A percentile compares a stretch with the other conserved stretches of the same genome.
These are phyloP conservation scores for Bambusicola thoracicus DNA, from an alignment of 2,113 vertebrate genomes.

Conservation along the genomic window DNA sequence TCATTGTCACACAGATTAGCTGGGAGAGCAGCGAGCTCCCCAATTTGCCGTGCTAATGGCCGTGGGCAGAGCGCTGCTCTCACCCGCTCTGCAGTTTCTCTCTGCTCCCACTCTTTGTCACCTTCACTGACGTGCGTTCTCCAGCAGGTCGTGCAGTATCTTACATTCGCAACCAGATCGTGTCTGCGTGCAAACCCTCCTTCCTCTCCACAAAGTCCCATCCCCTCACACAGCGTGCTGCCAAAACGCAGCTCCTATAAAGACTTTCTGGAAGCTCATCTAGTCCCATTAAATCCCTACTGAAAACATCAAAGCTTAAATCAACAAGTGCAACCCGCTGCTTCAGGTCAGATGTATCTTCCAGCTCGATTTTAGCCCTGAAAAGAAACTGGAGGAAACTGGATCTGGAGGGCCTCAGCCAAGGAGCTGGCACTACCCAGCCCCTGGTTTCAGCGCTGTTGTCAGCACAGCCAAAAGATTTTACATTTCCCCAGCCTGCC, in stretches of 20 bases:
- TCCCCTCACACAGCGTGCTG: neutral
- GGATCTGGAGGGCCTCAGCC: neutral
- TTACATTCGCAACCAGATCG: neutral
- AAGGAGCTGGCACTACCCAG: neutral
- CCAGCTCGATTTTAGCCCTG: neutral
- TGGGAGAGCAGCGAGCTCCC: neutral
- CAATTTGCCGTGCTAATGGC: neutral
- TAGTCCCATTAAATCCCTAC: neutral
- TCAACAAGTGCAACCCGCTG: neutral
- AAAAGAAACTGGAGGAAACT: neutral
- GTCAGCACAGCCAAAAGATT: neutral
- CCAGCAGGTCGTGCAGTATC: neutral
- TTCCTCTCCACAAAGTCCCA: neutral
- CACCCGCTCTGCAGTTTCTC: accelerated
- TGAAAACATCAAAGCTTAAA: neutral
- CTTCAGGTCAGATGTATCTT: neutral
- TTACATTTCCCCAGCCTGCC: neutral
- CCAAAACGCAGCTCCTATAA: neutral
- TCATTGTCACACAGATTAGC: neutral
- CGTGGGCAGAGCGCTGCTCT: neutral
- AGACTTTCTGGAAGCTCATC: neutral
- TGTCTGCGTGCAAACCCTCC: neutral
- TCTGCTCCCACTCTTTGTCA: neutral
- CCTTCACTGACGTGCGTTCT: neutral
- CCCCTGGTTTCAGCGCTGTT: neutral